These are phyloP conservation scores for Rhabdornis inornatus DNA, from an alignment of 2,113 vertebrate species.

Conservation along the genomic window DNA sequence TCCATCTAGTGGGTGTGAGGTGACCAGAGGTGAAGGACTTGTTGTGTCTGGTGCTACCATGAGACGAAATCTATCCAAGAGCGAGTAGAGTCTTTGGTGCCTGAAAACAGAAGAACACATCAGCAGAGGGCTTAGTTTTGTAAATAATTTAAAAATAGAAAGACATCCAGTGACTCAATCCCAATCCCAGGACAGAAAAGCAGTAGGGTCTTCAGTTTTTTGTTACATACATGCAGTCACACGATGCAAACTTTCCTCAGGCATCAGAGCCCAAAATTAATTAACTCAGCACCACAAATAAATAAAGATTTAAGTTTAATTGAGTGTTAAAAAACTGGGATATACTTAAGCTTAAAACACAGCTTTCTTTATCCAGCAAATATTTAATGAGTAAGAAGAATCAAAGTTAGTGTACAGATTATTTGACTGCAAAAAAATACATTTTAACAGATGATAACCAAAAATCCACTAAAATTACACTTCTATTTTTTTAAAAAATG, in stretches of 20 bases:
- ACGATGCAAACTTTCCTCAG: neutral
- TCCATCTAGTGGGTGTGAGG: conserved; percentile 91
- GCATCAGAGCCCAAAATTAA: neutral
- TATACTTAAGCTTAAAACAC: neutral
- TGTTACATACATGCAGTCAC: neutral
- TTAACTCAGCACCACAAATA: neutral
- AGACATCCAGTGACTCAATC: neutral
- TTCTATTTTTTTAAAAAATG: neutral
- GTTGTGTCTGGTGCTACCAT: conserved; percentile 81
- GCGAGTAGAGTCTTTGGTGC: conserved; percentile 95
- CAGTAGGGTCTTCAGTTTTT: neutral
- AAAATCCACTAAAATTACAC: neutral
- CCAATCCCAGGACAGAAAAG: neutral
- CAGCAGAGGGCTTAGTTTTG: neutral
- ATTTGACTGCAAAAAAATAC: neutral
- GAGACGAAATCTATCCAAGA: conserved; percentile 94
- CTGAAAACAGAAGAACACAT: conserved; percentile 65
- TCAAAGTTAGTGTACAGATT: neutral
- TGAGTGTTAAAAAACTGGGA: neutral
- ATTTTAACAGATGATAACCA: neutral
- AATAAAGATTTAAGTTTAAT: neutral
- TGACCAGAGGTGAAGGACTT: conserved; percentile 82
- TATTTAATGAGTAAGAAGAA: neutral
- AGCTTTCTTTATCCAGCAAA: neutral
- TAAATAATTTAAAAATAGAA: neutral